Evolutionary conservation across 2,797 vertebrate genomes (phyloP), one percentile per base, ranked within the genome.

Genomic region (Epinephelus awoara): DNA sequence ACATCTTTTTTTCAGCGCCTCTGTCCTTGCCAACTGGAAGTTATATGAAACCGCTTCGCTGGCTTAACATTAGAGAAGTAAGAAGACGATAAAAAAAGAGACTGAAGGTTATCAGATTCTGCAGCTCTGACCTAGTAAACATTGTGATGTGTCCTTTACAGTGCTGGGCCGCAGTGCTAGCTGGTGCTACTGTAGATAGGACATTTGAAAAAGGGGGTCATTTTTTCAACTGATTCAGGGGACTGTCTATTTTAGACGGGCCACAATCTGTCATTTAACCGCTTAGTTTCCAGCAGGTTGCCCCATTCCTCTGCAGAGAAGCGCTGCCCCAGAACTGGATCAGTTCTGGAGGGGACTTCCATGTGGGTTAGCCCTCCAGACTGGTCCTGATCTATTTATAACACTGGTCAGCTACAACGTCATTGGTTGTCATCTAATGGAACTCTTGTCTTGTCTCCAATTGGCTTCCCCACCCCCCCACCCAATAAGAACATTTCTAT

Each of bases 211-310:
- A 88, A 83, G 25, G 62, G 79, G 89, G 92, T 89, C 90, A 84
- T 51, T 71, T 61, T 76, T 73, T 52, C 59, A 18, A 74, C 79
- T 71, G 67, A 84, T 85, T 85, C 70, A 74, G 65, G 82, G 84
- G 68, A 80, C 80, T 75, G 83, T 75, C 89, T 91, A 80, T 91
- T 91, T 93, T 84, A 81, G 87, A 82, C 6, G 56, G 69, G 78
- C 49, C 68, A 67, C 79, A 73, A 67, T 83, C 90, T 89, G 88
- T 88, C 85, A 84, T 75, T 88, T 82, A 80, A 72, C 82, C 15
- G 42, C 65, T 79, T 61, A 3, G 57, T 54, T 70, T 89, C 77
- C 65, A 46, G 58, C 68, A 84, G 74, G 75, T 66, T 78, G 78
- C 51, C 51, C 76, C 79, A 34, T 79, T 29, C 78, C 77, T 86